Conservation (phyloP, 2,113 vertebrate genomes). For the Pterocles burchelli region DNA sequence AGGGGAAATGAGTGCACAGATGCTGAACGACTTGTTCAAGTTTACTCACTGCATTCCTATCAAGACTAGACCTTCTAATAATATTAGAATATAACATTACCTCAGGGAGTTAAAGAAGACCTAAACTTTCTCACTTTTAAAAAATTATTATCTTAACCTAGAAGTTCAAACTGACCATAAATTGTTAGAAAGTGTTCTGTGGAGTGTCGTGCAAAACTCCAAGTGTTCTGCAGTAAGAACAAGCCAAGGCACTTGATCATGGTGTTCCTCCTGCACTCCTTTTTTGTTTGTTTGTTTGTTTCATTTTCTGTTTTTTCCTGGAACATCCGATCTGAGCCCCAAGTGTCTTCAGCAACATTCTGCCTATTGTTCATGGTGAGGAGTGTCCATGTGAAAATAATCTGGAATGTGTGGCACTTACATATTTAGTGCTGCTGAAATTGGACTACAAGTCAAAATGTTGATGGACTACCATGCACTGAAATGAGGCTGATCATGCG, state of each 20-base stretch:
- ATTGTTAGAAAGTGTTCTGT: not conserved
- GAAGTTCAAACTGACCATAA: not conserved
- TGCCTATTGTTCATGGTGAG: not conserved
- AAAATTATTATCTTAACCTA: not conserved
- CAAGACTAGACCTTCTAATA: not conserved
- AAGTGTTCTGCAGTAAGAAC: not conserved
- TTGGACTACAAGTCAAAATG: constrained; percentile 4
- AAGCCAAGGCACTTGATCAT: not conserved
- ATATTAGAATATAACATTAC: not conserved
- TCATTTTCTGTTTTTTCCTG: not conserved
- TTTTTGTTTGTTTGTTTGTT: not conserved
- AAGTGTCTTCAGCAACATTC: not conserved
- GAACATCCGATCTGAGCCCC: not conserved
- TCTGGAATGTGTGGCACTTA: not conserved
- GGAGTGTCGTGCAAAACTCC: not conserved
- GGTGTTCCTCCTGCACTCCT: not conserved
- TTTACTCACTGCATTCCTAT: not conserved
- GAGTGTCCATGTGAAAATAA: not conserved
- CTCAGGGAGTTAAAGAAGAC: not conserved
- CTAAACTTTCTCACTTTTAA: not conserved
- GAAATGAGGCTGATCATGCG: not conserved
- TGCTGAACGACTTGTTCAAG: not conserved
- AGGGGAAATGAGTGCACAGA: not conserved
- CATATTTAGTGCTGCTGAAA: not conserved
- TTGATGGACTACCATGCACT: not conserved